Evolutionary conservation across 2,797 vertebrate genomes (phyloP), one percentile per base, ranked within the genome.

Genomic region (Sebastes paucispinis): DNA sequence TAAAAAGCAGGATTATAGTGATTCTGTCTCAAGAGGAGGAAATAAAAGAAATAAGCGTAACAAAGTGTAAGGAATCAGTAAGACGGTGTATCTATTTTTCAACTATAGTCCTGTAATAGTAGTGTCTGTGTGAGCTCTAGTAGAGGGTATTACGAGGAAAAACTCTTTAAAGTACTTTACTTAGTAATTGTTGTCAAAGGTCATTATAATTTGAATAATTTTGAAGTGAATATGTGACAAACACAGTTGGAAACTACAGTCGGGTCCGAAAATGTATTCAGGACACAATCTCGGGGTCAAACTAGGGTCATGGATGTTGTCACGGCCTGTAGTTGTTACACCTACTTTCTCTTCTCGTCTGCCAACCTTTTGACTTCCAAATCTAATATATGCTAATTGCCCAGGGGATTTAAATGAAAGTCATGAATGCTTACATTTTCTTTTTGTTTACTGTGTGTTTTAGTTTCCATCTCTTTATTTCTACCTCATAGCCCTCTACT

Each of bases 341-440:
- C 58, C 70, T 60, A 47, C 39, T 55, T 73, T 74, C 24, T 82
- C 62, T 57, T 69, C 57, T 86, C 18, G 22, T 72, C 79, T 77
- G 67, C 29, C 62, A 81, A 57, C 79, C 80, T 83, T 83, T 75
- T 71, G 63, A 83, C 75, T 78, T 81, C 11, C 39, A 73, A 73
- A 77, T 67, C 24, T 74, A 36, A 62, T 64, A 24, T 36, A 82
- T 84, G 83, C 78, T 79, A 83, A 83, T 75, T 34, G 8, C 4
- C 7, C 18, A 5, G 10, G 14, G 22, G 66, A 71, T 84, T 85
- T 52, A 10, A 79, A 80, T 79, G 4, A 25, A 81, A 70, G 74
- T 20, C 47, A 57, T 18, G 32, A 71, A 60, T 4, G n/a, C 18
- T 4, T 13, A 16, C 13, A 27, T 18, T 80, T 64, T 72, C 25